Evolutionary conservation across 64 coral and sea anemone genomes (phyloP).

Genomic region (Porites australiensis): DNA sequence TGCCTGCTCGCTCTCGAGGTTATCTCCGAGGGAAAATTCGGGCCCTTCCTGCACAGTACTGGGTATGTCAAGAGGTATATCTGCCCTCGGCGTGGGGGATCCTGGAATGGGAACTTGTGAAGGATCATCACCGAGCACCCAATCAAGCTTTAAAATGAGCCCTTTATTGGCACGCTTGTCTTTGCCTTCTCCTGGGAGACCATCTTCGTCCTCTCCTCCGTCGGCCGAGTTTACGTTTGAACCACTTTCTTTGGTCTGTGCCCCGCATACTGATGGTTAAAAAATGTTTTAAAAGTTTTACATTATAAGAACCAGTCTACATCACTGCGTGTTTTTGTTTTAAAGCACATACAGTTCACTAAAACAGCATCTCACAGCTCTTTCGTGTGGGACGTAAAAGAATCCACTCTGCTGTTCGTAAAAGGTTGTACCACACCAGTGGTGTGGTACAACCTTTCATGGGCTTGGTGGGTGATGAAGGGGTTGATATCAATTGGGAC

Average conservation of each 20-base stretch:
- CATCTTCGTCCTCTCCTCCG: background rate
- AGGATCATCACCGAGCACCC: conserved; percentile 27
- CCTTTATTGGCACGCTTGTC: background rate
- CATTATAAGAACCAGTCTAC: no score
- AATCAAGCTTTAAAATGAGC: conserved; percentile 2
- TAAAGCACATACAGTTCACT: no score
- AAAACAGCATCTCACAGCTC: no score
- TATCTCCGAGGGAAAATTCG: background rate
- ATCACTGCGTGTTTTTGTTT: no score
- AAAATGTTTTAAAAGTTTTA: background rate
- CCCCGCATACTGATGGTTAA: background rate
- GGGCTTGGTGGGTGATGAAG: no score
- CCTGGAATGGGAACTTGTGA: conserved; percentile 21
- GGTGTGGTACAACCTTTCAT: no score
- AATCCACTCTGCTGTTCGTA: no score
- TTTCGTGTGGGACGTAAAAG: no score
- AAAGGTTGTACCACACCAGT: no score
- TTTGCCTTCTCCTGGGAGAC: background rate
- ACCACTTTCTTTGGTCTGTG: background rate
- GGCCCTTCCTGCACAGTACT: background rate
- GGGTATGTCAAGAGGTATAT: background rate
- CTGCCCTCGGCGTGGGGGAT: background rate
- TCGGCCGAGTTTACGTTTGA: background rate
- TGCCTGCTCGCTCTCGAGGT: background rate
- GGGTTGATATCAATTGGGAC: no score